These are phyloP conservation scores for Leptoteleia sp. DNA, from an alignment of 1,140 invertebrate genomes.

Conservation along the genomic window DNA sequence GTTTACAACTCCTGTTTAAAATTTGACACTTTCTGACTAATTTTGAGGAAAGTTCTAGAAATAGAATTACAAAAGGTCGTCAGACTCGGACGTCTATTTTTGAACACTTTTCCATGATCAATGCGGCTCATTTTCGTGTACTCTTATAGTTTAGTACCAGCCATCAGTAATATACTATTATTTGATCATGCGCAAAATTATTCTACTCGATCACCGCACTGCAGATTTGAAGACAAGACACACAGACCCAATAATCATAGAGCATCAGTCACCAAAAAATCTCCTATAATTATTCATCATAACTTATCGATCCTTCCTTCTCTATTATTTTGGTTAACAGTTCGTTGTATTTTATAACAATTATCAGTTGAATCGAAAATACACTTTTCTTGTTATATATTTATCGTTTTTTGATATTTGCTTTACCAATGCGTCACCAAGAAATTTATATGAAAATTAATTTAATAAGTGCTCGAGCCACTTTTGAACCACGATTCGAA, in stretches of 20 bases:
- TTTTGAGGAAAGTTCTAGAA: conserved; percentile 40
- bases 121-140: conserved; percentile 29
- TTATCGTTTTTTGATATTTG: conserved; percentile 11
- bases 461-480: conserved; percentile 9
- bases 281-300: too few relatives aligned
- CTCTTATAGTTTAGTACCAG: conserved; percentile 29
- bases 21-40: too few relatives aligned
- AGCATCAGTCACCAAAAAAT: conserved; percentile 7
- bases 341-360: neutral
- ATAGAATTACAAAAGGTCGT: conserved; percentile 26
- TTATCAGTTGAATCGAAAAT: conserved; percentile 10
- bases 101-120: conserved; percentile 46
- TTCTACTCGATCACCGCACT: conserved; percentile 53
- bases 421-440: neutral
- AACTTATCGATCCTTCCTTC: conserved; percentile 20
- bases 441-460: conserved; percentile 33
- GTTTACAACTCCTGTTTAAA: too few relatives aligned
- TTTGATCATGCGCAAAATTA: conserved; percentile 39
- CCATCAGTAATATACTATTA: conserved; percentile 50
- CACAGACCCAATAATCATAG: conserved; percentile 2
- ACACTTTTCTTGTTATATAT: too few relatives aligned
- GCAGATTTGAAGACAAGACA: conserved; percentile 35
- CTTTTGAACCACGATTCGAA: too few relatives aligned
- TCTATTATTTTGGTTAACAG: too few relatives aligned
- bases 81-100: conserved; percentile 49